Conservation (phyloP, 2,888 invertebrate species). For the Lomographa bimaculata region DNA sequence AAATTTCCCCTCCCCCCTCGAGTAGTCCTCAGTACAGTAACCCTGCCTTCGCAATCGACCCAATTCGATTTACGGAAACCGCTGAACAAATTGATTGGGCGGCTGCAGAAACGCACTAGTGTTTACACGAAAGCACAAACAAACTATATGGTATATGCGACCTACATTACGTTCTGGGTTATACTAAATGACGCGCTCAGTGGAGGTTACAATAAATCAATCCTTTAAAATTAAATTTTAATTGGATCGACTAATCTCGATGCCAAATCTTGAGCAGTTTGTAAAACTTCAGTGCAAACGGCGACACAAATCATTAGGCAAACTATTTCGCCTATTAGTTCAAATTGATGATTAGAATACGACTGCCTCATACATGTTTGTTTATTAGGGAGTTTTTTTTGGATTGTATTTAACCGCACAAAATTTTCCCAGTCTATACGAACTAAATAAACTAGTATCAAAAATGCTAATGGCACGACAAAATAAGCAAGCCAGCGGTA, state of each 20-base stretch:
- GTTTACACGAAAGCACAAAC: slow-evolving; percentile 41
- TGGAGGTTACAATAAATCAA: slow-evolving; percentile 26
- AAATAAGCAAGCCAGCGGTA: no score
- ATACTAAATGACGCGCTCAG: slow-evolving; percentile 22
- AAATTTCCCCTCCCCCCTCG: slow-evolving; percentile 59
- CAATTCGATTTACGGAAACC: slow-evolving; percentile 70
- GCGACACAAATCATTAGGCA: no score
- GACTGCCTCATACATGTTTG: no score
- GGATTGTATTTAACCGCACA: no score
- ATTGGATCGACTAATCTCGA: slow-evolving; percentile 14
- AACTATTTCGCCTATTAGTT: no score
- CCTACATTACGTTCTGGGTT: slow-evolving; percentile 39
- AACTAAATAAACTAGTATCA: no score
- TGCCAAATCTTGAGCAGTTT: slow-evolving; percentile 18
- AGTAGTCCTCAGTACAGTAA: slow-evolving; percentile 48
- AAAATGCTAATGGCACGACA: no score
- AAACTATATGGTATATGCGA: slow-evolving; percentile 38
- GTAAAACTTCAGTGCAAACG: no score
- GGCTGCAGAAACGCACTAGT: slow-evolving; percentile 35
- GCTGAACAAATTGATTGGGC: slow-evolving; percentile 48
- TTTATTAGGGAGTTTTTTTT: no score
- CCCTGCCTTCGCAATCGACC: slow-evolving; percentile 74
- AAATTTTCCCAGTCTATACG: no score
- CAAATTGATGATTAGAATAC: no score
- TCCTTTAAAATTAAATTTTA: slow-evolving; percentile 20